These are phyloP conservation scores for Pycnonotus jocosus DNA, from an alignment of 2,113 vertebrate genomes.

Conservation along the genomic window DNA sequence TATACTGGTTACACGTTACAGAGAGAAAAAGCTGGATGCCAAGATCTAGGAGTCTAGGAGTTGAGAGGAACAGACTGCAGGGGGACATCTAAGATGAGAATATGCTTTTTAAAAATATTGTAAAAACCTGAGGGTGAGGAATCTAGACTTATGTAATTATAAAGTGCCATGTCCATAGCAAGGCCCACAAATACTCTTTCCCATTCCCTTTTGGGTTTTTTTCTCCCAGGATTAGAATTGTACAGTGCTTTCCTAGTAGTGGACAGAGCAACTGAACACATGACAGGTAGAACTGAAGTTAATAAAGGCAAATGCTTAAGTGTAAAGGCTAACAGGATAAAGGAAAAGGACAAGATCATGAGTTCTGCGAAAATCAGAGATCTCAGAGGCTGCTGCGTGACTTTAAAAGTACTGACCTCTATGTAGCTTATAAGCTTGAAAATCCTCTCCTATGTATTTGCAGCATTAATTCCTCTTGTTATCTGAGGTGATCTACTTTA, in stretches of 20 bases:
- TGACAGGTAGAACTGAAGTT: not conserved
- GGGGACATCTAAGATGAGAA: not conserved
- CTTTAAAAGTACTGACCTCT: constrained; percentile 8
- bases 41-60: not conserved
- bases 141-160: not conserved
- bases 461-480: constrained; percentile 54
- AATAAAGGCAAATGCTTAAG: not conserved
- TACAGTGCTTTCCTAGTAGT: not conserved
- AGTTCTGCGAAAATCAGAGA: not conserved
- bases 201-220: not conserved
- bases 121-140: not conserved
- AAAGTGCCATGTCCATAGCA: not conserved
- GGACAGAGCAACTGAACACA: not conserved
- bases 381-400: not conserved
- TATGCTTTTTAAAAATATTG: not conserved
- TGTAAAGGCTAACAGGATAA: not conserved
- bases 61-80: not conserved
- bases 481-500: constrained; percentile 57
- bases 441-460: constrained; percentile 54
- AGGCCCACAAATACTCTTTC: not conserved
- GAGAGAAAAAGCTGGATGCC: not conserved
- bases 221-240: not conserved
- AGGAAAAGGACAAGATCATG: not conserved
- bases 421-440: not conserved
- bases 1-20: not conserved